These are phyloP conservation scores for Gadopsis marmoratus DNA, from an alignment of 2,797 vertebrate genomes.

Conservation along the genomic window DNA sequence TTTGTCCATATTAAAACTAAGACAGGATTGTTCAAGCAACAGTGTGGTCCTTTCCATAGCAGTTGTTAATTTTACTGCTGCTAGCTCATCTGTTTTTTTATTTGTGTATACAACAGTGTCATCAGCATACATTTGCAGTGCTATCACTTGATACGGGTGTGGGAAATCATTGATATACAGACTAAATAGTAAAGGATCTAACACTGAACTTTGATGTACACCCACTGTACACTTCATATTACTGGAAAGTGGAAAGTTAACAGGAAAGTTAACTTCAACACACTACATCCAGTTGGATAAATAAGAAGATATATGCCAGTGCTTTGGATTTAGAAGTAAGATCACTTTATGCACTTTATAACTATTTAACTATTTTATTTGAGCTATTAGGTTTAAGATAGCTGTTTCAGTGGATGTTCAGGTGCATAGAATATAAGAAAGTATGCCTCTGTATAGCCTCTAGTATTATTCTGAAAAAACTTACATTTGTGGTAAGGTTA, in stretches of 20 bases:
- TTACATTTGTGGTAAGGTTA: conserved; percentile 31
- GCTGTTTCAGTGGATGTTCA: conserved; percentile 3
- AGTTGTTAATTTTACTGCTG: neutral
- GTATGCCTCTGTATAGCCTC: neutral
- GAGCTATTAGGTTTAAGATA: neutral
- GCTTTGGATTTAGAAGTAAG: neutral
- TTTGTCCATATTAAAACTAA: neutral
- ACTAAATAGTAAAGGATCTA: neutral
- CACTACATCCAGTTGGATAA: neutral
- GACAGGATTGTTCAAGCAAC: neutral
- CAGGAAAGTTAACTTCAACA: neutral
- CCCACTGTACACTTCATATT: neutral
- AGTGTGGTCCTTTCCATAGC: no score
- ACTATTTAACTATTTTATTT: neutral
- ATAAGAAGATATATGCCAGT: neutral
- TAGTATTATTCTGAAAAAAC: conserved; percentile 7
- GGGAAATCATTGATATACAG: neutral
- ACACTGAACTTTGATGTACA: neutral
- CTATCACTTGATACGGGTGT: neutral
- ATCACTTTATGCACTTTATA: no score
- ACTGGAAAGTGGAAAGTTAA: neutral
- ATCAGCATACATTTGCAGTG: neutral
- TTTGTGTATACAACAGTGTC: neutral
- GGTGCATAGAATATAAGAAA: neutral
- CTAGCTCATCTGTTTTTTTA: no score